phyloP scores from a whole-genome alignment of 2,888 invertebrate genomes.

The Rhagonycha fulva region DNA sequence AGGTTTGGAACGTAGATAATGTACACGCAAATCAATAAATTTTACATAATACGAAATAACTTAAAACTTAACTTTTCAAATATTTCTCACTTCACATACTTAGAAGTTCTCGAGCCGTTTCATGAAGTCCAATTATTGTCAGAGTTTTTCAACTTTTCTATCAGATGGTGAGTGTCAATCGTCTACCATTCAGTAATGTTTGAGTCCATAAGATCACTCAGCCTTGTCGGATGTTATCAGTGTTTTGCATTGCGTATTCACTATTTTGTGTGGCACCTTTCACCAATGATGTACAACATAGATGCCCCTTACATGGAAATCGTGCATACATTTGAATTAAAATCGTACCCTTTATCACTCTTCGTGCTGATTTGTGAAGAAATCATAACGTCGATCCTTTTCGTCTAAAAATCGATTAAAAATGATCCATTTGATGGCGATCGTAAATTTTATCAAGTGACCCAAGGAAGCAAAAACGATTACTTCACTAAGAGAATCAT shows the following conservation, averaged over 20 bases:
- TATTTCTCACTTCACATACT: neutral
- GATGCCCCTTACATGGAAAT: conserved; percentile 42
- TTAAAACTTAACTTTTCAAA: neutral
- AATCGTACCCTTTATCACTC: conserved; percentile 3
- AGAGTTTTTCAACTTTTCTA: conserved; percentile 34
- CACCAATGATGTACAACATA: conserved; percentile 48
- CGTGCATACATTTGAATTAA: conserved; percentile 36
- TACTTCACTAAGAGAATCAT: neutral
- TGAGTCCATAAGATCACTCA: conserved; percentile 37
- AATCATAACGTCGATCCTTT: neutral
- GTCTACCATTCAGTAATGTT: conserved; percentile 42
- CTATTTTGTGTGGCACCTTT: conserved; percentile 51
- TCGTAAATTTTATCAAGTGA: neutral
- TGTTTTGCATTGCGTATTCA: conserved; percentile 38
- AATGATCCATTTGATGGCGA: neutral
- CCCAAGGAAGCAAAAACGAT: neutral
- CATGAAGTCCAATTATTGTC: conserved; percentile 22
- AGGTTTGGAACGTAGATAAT: neutral
- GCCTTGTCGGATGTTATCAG: conserved; percentile 47
- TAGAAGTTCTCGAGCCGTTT: neutral
- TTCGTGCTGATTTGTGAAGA: neutral
- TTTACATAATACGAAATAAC: neutral
- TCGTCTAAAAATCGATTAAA: neutral
- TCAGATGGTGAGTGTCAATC: conserved; percentile 45
- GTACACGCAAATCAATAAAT: neutral